phyloP scores from a whole-genome alignment of 2,797 vertebrate genomes.

The Sebastes variabilis region DNA sequence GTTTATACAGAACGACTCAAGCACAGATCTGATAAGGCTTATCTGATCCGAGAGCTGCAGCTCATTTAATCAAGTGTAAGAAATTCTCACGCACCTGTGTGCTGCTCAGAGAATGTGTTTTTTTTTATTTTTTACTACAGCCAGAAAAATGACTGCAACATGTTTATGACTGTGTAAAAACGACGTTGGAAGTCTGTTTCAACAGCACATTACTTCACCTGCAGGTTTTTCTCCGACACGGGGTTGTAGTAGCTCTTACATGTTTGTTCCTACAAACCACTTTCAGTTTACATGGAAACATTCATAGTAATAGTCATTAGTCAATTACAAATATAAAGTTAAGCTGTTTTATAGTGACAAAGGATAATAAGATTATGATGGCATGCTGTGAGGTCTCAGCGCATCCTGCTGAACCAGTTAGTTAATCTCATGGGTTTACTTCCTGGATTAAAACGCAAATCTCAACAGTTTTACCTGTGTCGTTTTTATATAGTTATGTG shows the following conservation, averaged over 20 bases:
- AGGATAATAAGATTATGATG: background rate
- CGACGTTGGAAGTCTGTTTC: background rate
- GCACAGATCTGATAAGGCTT: slow-evolving; percentile 79
- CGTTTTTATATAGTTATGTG: background rate
- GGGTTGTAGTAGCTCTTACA: background rate
- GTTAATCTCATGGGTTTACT: background rate
- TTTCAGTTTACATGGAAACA: background rate
- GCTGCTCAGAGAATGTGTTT: background rate
- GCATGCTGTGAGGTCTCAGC: slow-evolving; percentile 5
- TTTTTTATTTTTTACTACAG: background rate
- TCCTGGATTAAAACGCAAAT: background rate
- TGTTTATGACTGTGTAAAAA: slow-evolving; percentile 13
- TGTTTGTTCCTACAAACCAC: background rate
- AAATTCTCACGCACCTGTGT: slow-evolving; percentile 76
- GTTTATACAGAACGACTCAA: slow-evolving; percentile 83
- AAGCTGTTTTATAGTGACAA: background rate
- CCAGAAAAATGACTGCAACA: background rate
- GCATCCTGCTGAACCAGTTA: slow-evolving; percentile 7
- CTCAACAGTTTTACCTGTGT: background rate
- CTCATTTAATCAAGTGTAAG: slow-evolving; percentile 82
- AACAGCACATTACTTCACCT: slow-evolving; percentile 1
- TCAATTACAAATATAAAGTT: background rate
- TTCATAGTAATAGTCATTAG: background rate
- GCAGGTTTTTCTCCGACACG: background rate
- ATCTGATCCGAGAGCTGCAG: slow-evolving; percentile 82